These are phyloP conservation scores for Cecidostiba fungosa DNA, from an alignment of 2,888 invertebrate species.

Conservation along the genomic window DNA sequence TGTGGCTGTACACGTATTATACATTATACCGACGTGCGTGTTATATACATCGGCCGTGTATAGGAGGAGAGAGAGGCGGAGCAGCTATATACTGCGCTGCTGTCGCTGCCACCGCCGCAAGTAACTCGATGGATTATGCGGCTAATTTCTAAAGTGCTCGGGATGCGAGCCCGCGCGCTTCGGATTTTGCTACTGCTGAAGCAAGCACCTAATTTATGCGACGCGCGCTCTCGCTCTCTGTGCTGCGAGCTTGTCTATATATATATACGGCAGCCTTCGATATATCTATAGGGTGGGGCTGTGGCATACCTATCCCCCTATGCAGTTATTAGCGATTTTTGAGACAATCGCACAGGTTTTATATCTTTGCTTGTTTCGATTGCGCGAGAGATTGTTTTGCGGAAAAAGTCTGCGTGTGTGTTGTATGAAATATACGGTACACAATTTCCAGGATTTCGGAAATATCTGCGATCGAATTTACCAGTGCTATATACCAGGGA, in stretches of 20 bases:
- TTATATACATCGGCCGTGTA: not conserved
- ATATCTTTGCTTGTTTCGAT: no score
- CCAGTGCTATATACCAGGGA: no score
- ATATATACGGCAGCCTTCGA: not conserved
- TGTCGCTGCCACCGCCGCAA: conserved; percentile 12
- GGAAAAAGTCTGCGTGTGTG: no score
- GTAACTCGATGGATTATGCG: conserved; percentile 72
- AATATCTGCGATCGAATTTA: no score
- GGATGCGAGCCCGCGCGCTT: conserved; percentile 49
- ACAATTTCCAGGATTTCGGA: no score
- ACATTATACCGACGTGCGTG: not conserved
- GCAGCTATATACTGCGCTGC: not conserved
- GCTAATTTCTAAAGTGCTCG: conserved; percentile 76
- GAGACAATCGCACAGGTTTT: no score
- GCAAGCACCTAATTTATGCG: conserved; percentile 70
- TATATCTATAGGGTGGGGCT: no score
- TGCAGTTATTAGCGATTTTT: no score
- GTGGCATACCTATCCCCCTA: no score
- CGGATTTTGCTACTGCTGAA: conserved; percentile 41
- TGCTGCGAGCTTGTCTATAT: not conserved
- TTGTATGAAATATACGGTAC: no score
- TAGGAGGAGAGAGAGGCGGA: no score
- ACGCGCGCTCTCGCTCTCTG: conserved; percentile 53
- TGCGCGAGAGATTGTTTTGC: no score
- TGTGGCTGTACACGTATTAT: conserved; percentile 19